Evolutionary conservation across 2,113 vertebrate species (phyloP), one percentile per base, ranked within the genome.

Genomic region (Zingel zingel): DNA sequence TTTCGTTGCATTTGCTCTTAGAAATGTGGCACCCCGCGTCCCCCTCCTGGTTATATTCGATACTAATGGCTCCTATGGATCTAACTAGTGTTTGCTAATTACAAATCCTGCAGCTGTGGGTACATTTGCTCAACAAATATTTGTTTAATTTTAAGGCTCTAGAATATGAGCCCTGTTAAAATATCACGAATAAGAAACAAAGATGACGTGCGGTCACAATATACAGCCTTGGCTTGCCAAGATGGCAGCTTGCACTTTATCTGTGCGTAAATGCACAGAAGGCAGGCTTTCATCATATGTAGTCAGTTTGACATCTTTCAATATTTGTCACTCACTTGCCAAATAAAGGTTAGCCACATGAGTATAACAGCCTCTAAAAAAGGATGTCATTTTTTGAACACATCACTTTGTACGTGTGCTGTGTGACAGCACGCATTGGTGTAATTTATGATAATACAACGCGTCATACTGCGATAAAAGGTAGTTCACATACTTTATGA

Each of bases 201-300:
- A 80, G 76, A 84, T 82, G 80, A 89, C 53, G 33, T 76, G 71
- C 74, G 48, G 79, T 91, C 62, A 56, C 81, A 82, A 88, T 68
- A 67, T 21, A n/a, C 59, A n/a, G 71, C 70, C 45, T 83, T 36
- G 7, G 14, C n/a, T 56, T 82, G 90, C 88, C 88, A 90, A 79
- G 51, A 61, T 78, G 81, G 81, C 88, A 92, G 92, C 90, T 90
- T 91, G 92, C 43, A 13, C 69, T 83, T 91, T 77, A 83, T 89
- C 84, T 81, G 77, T 77, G 85, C 57, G 82, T 86, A 88, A 90
- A 90, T 76, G 79, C 88, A 91, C 91, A 91, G 88, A 88, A 71
- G 88, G 88, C 87, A 74, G 77, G 54, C 83, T 77, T 85, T 69
- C 69, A 58, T 88, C 79, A 78, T 85, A 72, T 65, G 79, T 56